Base-by-base conservation (phyloP, 2,797 vertebrate genomes). In the Botia almorhae region DNA sequence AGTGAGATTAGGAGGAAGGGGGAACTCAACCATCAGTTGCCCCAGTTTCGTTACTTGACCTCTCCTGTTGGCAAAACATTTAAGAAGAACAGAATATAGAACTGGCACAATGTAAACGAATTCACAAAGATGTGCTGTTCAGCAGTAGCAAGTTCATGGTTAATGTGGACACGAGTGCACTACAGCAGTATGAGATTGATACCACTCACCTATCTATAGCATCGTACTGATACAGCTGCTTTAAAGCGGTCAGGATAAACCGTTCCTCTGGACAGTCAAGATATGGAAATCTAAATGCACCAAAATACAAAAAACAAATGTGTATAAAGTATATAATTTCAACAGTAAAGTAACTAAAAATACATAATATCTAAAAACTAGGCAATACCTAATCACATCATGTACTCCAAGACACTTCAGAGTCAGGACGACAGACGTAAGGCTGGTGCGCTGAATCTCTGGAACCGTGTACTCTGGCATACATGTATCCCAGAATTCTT, bases 401-500 rank as follows among this genome's bases (percentile, higher is more conserved):
- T 99, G 97, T 76, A 99, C 93, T 0, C 94, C 95, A 63, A 99
- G 95, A 89, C 98, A 99, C 87, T 99, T 99, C 80, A 99, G 91
- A 58, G 97, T 98, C 82, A 99, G 95, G 83, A 99, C 88, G 50
- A 99, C 97, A 13, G 96, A 93, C 0, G 96, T 97, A 87, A 99
- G 92, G 77, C 97, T 99, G 65, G 93, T 96, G 33, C 63, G 63
- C n/a, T 65, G 95, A 89, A 99, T 98, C 91, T 99, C 98, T 0
- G 98, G 98, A 78, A 98, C 88, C 0, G 96, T 98, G 84, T 98
- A 97, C 13, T 98, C 94, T 0, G 95, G 96, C 98, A 99, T 99
- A 85, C 95, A 96, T 23, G 92, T 95, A 81, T 97, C 96, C 97
- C 97, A 99, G 91, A 98, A 99, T 26, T 97, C 96, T 78, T 92